Evolutionary conservation across 2,113 vertebrate genomes (phyloP).

Genomic region (Odocoileus hemionus): DNA sequence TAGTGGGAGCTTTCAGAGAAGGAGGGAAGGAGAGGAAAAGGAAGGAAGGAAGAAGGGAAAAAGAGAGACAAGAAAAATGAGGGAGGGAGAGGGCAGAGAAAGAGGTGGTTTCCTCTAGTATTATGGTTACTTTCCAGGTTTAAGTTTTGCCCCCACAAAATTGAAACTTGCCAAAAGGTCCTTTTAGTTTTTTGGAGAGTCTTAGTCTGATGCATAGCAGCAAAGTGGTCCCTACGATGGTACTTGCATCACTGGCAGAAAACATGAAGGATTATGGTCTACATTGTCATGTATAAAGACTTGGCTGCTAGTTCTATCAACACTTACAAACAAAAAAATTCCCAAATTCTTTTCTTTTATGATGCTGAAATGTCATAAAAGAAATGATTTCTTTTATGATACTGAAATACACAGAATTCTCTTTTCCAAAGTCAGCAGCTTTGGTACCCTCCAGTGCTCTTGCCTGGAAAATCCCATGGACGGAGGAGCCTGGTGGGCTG

Average conservation of each 20-base stretch:
- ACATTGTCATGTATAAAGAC: neutral
- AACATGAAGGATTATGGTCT: neutral
- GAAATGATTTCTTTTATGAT: neutral
- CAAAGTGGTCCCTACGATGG: neutral
- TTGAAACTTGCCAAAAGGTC: neutral
- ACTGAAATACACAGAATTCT: neutral
- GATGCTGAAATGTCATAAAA: neutral
- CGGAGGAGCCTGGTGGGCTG: too few relatives aligned
- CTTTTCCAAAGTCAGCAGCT: neutral
- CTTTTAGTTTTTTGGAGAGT: neutral
- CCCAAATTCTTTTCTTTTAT: neutral
- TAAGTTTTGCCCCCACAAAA: neutral
- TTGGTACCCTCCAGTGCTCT: neutral
- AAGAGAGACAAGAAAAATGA: neutral
- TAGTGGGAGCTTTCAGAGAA: neutral
- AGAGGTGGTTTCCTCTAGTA: neutral
- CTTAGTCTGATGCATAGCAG: neutral
- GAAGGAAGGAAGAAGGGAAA: too few relatives aligned
- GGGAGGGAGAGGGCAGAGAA: neutral
- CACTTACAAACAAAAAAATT: neutral
- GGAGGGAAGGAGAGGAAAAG: neutral
- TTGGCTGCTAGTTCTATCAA: constrained; percentile 26
- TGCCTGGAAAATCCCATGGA: too few relatives aligned
- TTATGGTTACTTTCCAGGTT: neutral
- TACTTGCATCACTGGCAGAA: neutral